phyloP scores from a whole-genome alignment of 2,888 invertebrate species.

The Caenorhabditis sp. region DNA sequence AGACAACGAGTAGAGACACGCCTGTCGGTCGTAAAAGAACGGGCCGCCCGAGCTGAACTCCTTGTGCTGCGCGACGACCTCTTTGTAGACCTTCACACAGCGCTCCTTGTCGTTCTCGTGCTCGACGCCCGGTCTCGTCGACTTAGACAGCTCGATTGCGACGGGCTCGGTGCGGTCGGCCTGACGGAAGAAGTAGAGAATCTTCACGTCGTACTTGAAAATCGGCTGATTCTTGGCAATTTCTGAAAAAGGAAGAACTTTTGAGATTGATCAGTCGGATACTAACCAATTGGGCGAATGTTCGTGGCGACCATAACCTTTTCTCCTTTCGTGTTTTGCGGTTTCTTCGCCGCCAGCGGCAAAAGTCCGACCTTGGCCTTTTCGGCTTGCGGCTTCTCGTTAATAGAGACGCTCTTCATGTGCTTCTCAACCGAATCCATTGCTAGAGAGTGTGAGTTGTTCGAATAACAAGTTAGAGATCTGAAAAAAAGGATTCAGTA shows the following conservation, averaged over 20 bases:
- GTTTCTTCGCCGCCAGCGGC: background rate
- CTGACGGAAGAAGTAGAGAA: background rate
- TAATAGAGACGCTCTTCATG: too few relatives aligned
- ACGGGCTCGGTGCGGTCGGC: background rate
- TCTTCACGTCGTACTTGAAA: conserved; percentile 9
- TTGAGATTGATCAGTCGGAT: background rate
- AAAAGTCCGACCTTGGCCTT: background rate
- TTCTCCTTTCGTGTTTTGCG: background rate
- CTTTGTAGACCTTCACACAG: conserved; percentile 6
- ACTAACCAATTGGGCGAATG: background rate
- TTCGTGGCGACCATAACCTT: background rate
- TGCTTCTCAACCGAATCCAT: too few relatives aligned
- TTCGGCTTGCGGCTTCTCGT: too few relatives aligned
- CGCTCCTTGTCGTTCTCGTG: background rate
- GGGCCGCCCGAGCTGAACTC: background rate
- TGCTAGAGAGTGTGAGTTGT: too few relatives aligned
- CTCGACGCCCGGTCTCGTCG: background rate
- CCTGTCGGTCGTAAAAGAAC: conserved; percentile 24
- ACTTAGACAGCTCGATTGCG: background rate
- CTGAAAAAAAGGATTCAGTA: too few relatives aligned
- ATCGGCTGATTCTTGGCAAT: background rate
- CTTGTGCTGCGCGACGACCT: background rate
- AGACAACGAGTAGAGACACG: conserved; percentile 1
- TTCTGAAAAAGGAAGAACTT: background rate
- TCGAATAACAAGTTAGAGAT: too few relatives aligned